phyloP scores from a whole-genome alignment of 2,888 invertebrate genomes.

The Adelphocoris suturalis region DNA sequence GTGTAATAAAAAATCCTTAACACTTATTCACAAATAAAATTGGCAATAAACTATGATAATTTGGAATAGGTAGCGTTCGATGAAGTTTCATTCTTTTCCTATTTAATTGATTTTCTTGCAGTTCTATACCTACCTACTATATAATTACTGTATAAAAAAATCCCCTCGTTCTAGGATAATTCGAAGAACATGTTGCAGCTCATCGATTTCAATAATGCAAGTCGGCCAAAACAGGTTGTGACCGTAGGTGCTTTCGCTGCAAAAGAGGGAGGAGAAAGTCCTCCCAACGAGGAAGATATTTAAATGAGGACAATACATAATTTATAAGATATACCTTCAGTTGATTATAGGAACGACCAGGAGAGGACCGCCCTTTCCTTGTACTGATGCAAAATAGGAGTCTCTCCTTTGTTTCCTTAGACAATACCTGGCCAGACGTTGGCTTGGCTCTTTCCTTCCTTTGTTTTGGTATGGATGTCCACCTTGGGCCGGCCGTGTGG shows the following conservation, averaged over 20 bases:
- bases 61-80: too few relatives aligned
- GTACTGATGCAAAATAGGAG: slow-evolving; percentile 57
- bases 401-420: slow-evolving; percentile 64
- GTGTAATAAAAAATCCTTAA: too few relatives aligned
- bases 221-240: slow-evolving; percentile 42
- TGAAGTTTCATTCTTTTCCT: too few relatives aligned
- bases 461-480: background rate
- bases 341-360: slow-evolving; percentile 53
- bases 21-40: too few relatives aligned
- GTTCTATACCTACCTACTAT: too few relatives aligned
- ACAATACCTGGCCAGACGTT: slow-evolving; percentile 62
- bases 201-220: slow-evolving; percentile 47
- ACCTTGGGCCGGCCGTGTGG: background rate
- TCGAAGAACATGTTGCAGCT: background rate
- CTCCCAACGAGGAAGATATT: slow-evolving; percentile 43
- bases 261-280: slow-evolving; percentile 5
- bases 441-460: background rate
- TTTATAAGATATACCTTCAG: slow-evolving; percentile 68
- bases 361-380: slow-evolving; percentile 65
- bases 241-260: background rate
- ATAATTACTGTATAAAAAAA: too few relatives aligned
- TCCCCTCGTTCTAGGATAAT: background rate
- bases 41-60: too few relatives aligned
- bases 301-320: slow-evolving; percentile 72
- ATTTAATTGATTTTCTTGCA: too few relatives aligned